These are phyloP conservation scores for Melanotaenia pygmaea DNA, from an alignment of 2,797 vertebrate genomes.

Conservation along the genomic window DNA sequence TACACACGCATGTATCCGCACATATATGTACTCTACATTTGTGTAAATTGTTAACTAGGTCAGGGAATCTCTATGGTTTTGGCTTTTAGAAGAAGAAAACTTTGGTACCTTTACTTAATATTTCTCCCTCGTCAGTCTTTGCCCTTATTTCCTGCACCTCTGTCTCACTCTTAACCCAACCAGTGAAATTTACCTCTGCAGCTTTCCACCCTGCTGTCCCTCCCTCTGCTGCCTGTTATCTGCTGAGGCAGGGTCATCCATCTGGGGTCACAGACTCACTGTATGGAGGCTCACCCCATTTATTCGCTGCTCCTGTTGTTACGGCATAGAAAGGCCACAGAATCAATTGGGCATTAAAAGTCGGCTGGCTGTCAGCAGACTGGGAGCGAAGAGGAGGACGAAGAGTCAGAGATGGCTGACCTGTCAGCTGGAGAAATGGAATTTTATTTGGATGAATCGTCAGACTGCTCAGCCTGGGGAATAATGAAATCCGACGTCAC, in stretches of 20 bases:
- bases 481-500: constrained; percentile 39
- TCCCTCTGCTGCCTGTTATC: constrained; percentile 43
- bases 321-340: constrained; percentile 57
- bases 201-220: constrained; percentile 5
- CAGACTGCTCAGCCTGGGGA: constrained; percentile 20
- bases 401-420: constrained; percentile 23
- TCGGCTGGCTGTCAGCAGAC: constrained; percentile 51
- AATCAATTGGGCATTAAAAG: constrained; percentile 73
- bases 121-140: constrained; percentile 9
- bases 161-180: neutral
- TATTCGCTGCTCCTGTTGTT: constrained; percentile 66
- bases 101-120: constrained; percentile 1
- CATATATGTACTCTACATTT: constrained; percentile 29
- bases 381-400: constrained; percentile 13
- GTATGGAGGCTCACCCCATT: constrained; percentile 42
- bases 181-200: neutral
- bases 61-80: constrained; percentile 66
- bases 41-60: constrained; percentile 70
- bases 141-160: constrained; percentile 16
- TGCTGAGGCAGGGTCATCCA: constrained; percentile 53
- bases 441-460: constrained; percentile 64
- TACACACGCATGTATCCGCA: constrained; percentile 42
- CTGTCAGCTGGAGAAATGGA: constrained; percentile 64
- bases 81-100: constrained; percentile 14
- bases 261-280: constrained; percentile 55